Evolutionary conservation across 1,140 invertebrate species (phyloP).

Genomic region (Pseudomyrmex pallidus): DNA sequence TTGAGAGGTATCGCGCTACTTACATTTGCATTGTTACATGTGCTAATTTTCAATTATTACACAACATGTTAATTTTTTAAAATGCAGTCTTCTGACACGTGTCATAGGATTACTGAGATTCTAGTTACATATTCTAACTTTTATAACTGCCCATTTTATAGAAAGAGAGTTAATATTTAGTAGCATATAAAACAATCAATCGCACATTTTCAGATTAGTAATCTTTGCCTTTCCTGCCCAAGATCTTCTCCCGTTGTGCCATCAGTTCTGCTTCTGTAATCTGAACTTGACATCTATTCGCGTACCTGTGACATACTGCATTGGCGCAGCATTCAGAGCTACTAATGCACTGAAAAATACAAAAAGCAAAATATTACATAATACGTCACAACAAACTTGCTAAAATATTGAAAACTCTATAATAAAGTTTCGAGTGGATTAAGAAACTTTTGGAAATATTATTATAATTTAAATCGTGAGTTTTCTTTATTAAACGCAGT

Average conservation of each 20-base stretch:
- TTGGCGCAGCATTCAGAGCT: constrained; percentile 70
- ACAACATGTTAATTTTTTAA: constrained; percentile 16
- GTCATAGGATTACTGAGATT: not conserved
- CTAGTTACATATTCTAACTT: not conserved
- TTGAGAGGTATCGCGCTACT: not conserved
- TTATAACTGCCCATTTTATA: not conserved
- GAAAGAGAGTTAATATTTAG: too few relatives aligned
- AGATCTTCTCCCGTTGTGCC: constrained; percentile 77
- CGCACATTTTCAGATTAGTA: constrained; percentile 50
- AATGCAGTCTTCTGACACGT: not conserved
- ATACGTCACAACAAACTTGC: not conserved
- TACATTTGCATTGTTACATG: not conserved
- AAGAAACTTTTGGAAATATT: not conserved
- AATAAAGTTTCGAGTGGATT: too few relatives aligned
- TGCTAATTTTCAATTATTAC: not conserved
- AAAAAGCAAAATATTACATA: constrained; percentile 21
- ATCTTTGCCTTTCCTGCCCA: constrained; percentile 75
- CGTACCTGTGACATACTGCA: constrained; percentile 76
- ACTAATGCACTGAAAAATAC: constrained; percentile 73
- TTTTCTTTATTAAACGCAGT: constrained; percentile 25
- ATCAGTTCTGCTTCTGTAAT: constrained; percentile 79
- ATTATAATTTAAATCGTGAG: not conserved
- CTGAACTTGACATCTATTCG: constrained; percentile 80
- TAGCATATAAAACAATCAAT: too few relatives aligned
- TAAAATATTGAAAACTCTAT: not conserved